Evolutionary conservation across 2,113 vertebrate genomes (phyloP).

Genomic region (Anas platyrhynchos): DNA sequence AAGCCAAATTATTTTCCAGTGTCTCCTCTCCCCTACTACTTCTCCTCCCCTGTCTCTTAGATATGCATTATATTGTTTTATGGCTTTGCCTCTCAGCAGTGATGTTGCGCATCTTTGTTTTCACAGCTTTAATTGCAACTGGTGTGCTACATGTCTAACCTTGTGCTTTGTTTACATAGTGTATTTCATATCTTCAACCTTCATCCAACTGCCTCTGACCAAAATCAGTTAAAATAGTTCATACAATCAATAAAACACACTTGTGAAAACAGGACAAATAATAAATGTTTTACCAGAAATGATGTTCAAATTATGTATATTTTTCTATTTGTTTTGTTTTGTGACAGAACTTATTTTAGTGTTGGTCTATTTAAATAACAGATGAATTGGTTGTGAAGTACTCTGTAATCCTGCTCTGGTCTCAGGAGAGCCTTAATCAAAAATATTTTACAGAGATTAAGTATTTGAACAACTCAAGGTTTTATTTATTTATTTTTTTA

Average conservation of each 20-base stretch:
- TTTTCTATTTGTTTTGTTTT: not conserved
- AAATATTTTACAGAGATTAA: not conserved
- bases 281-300: constrained; percentile 15
- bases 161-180: not conserved
- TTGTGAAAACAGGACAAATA: not conserved
- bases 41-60: not conserved
- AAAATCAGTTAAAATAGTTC: not conserved
- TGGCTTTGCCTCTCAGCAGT: not conserved
- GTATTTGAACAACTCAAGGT: not conserved
- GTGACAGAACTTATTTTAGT: not conserved
- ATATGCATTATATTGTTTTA: not conserved
- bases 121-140: not conserved
- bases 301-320: not conserved
- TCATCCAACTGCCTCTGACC: not conserved
- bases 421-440: not conserved
- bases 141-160: not conserved
- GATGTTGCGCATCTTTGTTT: not conserved
- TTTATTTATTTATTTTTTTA: not conserved
- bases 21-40: not conserved
- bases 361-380: not conserved
- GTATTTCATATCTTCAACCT: not conserved
- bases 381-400: not conserved
- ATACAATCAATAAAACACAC: not conserved
- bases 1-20: not conserved
- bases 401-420: not conserved